Evolutionary conservation across 2,888 invertebrate genomes (phyloP), one percentile per base, ranked within the genome.

Genomic region (Lycia hirtaria): DNA sequence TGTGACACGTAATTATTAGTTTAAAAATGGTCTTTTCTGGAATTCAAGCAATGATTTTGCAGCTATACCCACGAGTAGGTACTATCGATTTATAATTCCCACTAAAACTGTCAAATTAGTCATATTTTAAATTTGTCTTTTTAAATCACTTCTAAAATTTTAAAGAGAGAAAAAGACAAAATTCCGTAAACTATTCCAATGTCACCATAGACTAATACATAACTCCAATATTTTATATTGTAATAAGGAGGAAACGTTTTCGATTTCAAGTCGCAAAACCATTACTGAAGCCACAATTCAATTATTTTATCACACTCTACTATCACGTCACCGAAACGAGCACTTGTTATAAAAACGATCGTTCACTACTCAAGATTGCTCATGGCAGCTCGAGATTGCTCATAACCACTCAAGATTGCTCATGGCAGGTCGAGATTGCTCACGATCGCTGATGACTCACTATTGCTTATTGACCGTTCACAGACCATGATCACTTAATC

Each of bases 271-370:
- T 32, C 20, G 22, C 40, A 47, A 51, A 56, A 56, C 10, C 45
- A 45, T 47, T 15, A 20, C 30, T 44, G 49, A 44, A 45, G 26
- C 5, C 22, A 9, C 28, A 10, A 33, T 56, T 45, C 51, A 40
- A 50, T 56, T 56, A 57, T 38, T 56, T 45, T 57, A 64, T 61
- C 61, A 61, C 64, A 60, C 51, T n/a, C n/a, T 15, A 49, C 37
- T 65, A 54, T 58, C 54, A 60, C 50, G 41, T 57, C 53, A 61
- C 44, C n/a, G 19, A 41, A 28, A 33, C 17, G 43, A 35, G 32
- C 19, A 47, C 19, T n/a, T 30, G 32, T 17, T 12, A 20, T 32
- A 28, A 32, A 38, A n/a, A 38, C 38, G 20, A n/a, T 38, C 20
- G 2, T 35, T 37, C n/a, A n/a, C 37, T 35, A 37, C 10, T 48